phyloP scores from a whole-genome alignment of 2,113 vertebrate species.

The Tapirus terrestris region DNA sequence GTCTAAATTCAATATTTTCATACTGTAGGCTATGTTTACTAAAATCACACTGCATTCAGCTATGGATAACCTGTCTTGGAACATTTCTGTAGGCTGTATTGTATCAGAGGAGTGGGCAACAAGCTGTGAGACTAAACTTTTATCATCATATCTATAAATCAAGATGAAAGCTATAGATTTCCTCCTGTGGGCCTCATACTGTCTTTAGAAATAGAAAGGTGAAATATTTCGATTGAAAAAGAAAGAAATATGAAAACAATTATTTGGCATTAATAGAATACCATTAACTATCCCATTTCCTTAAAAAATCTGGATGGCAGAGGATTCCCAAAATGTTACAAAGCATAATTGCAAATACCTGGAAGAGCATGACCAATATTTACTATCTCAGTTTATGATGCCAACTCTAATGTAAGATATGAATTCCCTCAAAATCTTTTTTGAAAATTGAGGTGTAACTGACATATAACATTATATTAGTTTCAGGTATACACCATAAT shows the following conservation, averaged over 20 bases:
- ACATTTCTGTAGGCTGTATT: constrained; percentile 87
- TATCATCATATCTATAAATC: constrained; percentile 90
- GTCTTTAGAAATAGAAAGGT: constrained; percentile 83
- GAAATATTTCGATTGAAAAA: constrained; percentile 85
- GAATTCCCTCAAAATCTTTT: constrained; percentile 32
- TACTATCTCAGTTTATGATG: constrained; percentile 44
- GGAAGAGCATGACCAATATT: background rate
- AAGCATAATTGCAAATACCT: background rate
- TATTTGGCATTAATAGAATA: constrained; percentile 59
- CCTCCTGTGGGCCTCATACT: constrained; percentile 86
- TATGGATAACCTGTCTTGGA: constrained; percentile 88
- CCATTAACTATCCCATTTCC: background rate
- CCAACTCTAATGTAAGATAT: background rate
- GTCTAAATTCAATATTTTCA: constrained; percentile 85
- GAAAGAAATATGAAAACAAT: constrained; percentile 64
- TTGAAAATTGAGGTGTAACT: background rate
- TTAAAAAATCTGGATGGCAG: background rate
- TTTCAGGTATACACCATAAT: background rate
- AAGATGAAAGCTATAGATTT: constrained; percentile 89
- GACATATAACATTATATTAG: background rate
- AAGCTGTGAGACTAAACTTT: constrained; percentile 90
- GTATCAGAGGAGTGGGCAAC: constrained; percentile 85
- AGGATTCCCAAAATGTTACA: background rate
- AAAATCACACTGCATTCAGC: constrained; percentile 85
- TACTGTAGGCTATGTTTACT: constrained; percentile 84